Base-by-base conservation (phyloP, 2,797 vertebrate species). In the Chiloscyllium punctatum region DNA sequence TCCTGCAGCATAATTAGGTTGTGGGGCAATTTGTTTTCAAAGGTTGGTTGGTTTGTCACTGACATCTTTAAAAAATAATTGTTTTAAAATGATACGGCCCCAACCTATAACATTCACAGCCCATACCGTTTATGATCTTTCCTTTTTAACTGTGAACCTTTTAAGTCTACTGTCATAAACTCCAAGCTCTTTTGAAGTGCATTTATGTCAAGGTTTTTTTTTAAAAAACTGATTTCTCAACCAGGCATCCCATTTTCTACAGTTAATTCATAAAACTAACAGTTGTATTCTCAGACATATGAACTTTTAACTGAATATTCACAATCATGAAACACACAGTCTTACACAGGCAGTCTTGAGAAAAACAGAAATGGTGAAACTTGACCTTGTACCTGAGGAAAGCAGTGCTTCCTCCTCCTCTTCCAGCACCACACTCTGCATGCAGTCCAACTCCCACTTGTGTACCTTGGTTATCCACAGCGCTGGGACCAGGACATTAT, bases 371-470 rank as follows among this genome's bases (percentile, higher is more conserved):
- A 69, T 33, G 37, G 72, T 95, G 95, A 96, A 96, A 95, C 69
- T 62, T 87, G 25, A 96, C 68, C 72, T 16, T 95, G 87, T 96
- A 98, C 98, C 97, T 97, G 96, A 51, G 95, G 95, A 53, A 4
- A 95, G 95, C 9, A 95, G 95, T 94, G 69, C 96, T 11, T 96
- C 96, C 91, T 95, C 96, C 72, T 96, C 95, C 77, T 98, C 97
- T 0, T 98, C 98, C 96, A 98, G 95, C 37, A 98, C 97, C 96
- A 98, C 96, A 71, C 96, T 96, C 96, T 97, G 97, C 97, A 98
- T 97, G 96, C 97, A 97, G 95, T 97, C 97, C 33, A 98, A 96
- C 97, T 98, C 97, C 97, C 97, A 98, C 96, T 98, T 97, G 82
- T 98, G 97, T 94, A 98, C 96, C n/a, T 98, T 97, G 0, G 96